phyloP scores from a whole-genome alignment of 2,113 vertebrate species.

The Trematomus loennbergii region DNA sequence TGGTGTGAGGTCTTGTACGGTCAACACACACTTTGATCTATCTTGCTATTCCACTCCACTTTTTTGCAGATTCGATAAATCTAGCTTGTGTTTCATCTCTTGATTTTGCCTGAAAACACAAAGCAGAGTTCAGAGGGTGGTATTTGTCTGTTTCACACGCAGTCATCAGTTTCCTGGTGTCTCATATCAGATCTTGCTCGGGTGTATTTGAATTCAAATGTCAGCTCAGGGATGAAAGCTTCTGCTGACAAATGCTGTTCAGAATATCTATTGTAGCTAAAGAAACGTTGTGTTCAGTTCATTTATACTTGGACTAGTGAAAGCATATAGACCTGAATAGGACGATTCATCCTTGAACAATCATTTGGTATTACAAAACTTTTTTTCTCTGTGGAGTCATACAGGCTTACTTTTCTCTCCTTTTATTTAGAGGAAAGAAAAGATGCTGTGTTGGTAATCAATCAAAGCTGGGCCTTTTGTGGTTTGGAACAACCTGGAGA shows the following conservation, averaged over 20 bases:
- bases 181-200: constrained; percentile 24
- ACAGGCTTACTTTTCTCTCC: background rate
- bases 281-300: constrained; percentile 20
- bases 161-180: constrained; percentile 35
- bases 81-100: constrained; percentile 54
- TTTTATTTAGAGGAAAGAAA: background rate
- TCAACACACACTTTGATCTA: constrained; percentile 47
- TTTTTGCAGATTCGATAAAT: constrained; percentile 22
- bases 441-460: background rate
- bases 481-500: constrained; percentile 5
- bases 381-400: background rate
- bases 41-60: background rate
- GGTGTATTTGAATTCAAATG: constrained; percentile 42
- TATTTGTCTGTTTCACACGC: constrained; percentile 35
- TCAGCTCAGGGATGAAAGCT: constrained; percentile 23
- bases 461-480: constrained; percentile 32
- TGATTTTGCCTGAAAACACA: constrained; percentile 50
- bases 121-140: constrained; percentile 45
- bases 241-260: constrained; percentile 12
- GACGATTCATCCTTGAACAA: background rate
- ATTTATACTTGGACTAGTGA: constrained; percentile 24
- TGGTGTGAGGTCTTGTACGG: constrained; percentile 28
- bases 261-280: background rate
- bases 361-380: background rate
- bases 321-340: background rate